Evolutionary conservation across 2,113 vertebrate genomes (phyloP).

Genomic region (Dasyornis broadbenti): DNA sequence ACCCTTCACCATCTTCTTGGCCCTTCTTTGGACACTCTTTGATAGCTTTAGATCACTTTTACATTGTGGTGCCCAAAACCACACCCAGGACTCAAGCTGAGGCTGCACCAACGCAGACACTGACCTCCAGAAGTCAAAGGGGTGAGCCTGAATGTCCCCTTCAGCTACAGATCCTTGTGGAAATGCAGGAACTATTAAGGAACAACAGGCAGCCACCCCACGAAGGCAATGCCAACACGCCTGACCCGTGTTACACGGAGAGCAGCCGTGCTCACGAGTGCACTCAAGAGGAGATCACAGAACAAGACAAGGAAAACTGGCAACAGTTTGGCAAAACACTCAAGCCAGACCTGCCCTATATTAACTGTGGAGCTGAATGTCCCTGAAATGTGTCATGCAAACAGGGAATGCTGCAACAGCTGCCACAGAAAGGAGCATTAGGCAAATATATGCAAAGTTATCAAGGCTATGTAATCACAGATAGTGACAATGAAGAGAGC

Average conservation of each 20-base stretch:
- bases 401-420: not conserved
- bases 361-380: not conserved
- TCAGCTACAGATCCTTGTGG: not conserved
- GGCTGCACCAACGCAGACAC: not conserved
- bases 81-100: not conserved
- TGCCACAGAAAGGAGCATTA: not conserved
- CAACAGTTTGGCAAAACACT: not conserved
- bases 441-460: not conserved
- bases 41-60: not conserved
- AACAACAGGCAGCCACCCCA: not conserved
- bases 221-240: not conserved
- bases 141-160: not conserved
- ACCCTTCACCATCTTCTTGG: rapidly evolving
- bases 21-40: not conserved
- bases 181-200: not conserved
- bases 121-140: not conserved
- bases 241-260: rapidly evolving
- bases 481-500: not conserved
- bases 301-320: not conserved
- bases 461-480: not conserved
- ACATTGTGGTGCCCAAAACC: not conserved
- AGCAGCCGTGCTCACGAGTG: not conserved
- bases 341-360: not conserved
- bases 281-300: not conserved
- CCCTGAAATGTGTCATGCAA: not conserved